Percentiles rank a stretch among this genome's conserved stretches.
Conservation (phyloP, 2,113 vertebrate genomes). For the Beaufortia kweichowensis region DNA sequence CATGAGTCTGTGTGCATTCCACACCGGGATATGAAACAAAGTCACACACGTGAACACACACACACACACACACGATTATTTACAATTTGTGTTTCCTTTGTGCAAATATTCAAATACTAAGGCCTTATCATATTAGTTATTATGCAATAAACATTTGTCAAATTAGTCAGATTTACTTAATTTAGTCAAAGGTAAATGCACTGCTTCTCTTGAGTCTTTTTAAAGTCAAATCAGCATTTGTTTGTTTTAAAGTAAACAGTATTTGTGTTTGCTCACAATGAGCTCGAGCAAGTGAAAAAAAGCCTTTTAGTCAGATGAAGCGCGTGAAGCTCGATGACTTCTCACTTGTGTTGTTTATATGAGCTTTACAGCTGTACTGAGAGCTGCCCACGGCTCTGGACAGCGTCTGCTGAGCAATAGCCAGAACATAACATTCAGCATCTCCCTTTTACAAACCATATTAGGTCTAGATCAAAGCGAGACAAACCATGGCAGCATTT, state of each 20-base stretch:
- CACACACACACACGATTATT: too few species aligned
- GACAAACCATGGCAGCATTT: slow-evolving; percentile 58
- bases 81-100: too few species aligned
- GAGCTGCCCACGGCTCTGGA: slow-evolving; percentile 10
- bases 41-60: too few species aligned
- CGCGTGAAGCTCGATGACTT: not conserved
- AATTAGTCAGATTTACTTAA: not conserved
- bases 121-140: too few species aligned
- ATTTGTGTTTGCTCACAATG: not conserved
- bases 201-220: too few species aligned
- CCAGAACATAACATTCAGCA: slow-evolving; percentile 66
- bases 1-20: too few species aligned
- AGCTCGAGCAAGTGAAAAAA: not conserved
- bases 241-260: not conserved
- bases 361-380: not conserved
- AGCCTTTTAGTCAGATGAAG: slow-evolving; percentile 12
- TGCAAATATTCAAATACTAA: too few species aligned
- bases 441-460: slow-evolving; percentile 72
- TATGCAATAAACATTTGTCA: too few species aligned
- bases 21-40: too few species aligned
- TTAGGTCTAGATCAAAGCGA: slow-evolving; percentile 73
- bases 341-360: slow-evolving; percentile 2
- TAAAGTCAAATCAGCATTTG: not conserved
- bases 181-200: too few species aligned
- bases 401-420: slow-evolving; percentile 70